These are phyloP conservation scores for Athrips mouffetella DNA, from an alignment of 2,888 invertebrate genomes.

Conservation along the genomic window DNA sequence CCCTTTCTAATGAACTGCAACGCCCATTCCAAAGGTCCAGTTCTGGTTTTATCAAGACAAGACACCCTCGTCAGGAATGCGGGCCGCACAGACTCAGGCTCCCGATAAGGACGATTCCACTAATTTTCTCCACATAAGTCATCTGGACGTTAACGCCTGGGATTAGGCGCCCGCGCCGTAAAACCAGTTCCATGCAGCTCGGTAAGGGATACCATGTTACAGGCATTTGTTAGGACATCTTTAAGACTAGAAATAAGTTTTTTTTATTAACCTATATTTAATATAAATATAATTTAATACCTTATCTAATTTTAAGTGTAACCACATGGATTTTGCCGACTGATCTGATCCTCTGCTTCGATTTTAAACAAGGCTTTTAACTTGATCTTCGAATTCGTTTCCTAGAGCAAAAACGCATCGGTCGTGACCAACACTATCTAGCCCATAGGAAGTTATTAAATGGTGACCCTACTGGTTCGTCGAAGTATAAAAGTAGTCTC, in stretches of 20 bases:
- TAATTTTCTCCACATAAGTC: constrained; percentile 31
- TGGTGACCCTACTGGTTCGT: constrained; percentile 46
- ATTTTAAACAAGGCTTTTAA: too few relatives aligned
- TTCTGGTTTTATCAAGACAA: not conserved
- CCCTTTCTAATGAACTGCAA: too few relatives aligned
- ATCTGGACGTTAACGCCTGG: constrained; percentile 45
- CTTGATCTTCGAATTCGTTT: too few relatives aligned
- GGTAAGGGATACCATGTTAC: not conserved
- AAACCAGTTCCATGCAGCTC: constrained; percentile 38
- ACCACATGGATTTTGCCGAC: too few relatives aligned
- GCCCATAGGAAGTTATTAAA: too few relatives aligned
- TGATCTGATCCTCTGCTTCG: too few relatives aligned
- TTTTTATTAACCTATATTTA: too few relatives aligned
- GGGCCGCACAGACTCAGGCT: constrained; percentile 3
- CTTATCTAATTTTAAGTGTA: too few relatives aligned
- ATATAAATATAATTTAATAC: too few relatives aligned
- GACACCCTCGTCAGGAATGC: constrained; percentile 5
- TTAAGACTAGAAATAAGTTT: constrained; percentile 18
- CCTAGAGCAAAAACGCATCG: too few relatives aligned
- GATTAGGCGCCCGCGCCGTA: constrained; percentile 51
- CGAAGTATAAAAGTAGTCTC: constrained; percentile 63
- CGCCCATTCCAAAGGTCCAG: too few relatives aligned
- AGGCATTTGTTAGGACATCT: not conserved
- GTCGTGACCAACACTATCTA: not conserved
- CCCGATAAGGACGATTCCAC: constrained; percentile 14